Evolutionary conservation across 2,888 invertebrate species (phyloP).

Genomic region (Tyria jacobaeae): DNA sequence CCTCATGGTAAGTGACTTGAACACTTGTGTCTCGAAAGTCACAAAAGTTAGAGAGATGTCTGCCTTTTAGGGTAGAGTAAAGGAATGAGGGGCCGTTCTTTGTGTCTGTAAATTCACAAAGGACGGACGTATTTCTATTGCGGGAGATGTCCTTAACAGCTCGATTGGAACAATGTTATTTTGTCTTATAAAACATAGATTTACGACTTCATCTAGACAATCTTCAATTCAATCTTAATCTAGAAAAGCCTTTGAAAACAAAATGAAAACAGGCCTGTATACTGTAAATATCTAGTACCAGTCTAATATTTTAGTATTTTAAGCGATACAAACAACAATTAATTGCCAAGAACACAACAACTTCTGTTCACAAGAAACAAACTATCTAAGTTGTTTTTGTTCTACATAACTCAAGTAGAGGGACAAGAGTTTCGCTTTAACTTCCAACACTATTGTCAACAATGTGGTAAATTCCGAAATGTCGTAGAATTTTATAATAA

Average conservation of each 20-base stretch:
- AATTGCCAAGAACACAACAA: background rate
- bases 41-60: too few species aligned
- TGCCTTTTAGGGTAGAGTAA: too few species aligned
- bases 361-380: slow-evolving; percentile 5
- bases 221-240: too few species aligned
- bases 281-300: background rate
- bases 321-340: background rate
- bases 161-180: too few species aligned
- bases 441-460: background rate
- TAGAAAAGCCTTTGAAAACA: background rate
- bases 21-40: too few species aligned
- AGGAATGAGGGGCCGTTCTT: too few species aligned
- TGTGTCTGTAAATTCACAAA: too few species aligned
- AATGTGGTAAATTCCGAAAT: background rate
- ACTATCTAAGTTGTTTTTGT: slow-evolving; percentile 3
- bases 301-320: too few species aligned
- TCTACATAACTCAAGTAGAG: background rate
- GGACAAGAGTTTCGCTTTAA: background rate
- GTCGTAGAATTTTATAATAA: background rate
- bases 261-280: background rate
- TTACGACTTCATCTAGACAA: background rate
- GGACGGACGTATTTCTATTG: too few species aligned
- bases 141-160: too few species aligned
- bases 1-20: too few species aligned
- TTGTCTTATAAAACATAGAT: too few species aligned